Conservation (phyloP, 2,888 invertebrate genomes). For the Chironomus tentans region DNA sequence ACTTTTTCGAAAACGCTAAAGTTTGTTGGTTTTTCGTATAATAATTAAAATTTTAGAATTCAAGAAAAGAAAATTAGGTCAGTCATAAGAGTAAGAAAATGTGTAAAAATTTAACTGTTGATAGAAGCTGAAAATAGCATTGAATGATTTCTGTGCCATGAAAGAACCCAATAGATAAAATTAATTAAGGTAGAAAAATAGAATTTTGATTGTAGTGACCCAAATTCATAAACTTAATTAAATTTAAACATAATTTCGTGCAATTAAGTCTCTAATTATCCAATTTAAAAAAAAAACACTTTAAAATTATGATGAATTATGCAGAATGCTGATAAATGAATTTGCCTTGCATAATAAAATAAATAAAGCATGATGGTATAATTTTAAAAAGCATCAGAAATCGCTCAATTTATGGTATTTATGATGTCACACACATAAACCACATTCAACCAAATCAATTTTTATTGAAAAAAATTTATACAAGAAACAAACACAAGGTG, state of each 20-base stretch:
- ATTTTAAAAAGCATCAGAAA: constrained; percentile 16
- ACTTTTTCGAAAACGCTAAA: constrained; percentile 82
- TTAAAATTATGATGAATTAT: not conserved
- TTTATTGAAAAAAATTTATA: not conserved
- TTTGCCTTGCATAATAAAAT: not conserved
- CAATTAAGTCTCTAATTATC: not conserved
- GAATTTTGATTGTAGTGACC: no score
- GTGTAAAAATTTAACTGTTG: not conserved
- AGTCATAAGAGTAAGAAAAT: not conserved
- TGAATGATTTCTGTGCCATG: constrained; percentile 17
- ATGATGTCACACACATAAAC: not conserved
- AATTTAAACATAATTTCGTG: not conserved
- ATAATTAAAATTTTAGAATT: constrained; percentile 18
- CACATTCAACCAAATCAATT: not conserved
- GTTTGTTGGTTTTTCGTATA: constrained; percentile 30
- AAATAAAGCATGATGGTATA: not conserved
- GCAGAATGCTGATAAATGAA: not conserved
- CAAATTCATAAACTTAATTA: no score
- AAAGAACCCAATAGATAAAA: not conserved
- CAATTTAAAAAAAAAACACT: not conserved
- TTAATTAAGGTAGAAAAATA: not conserved
- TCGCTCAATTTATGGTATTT: not conserved
- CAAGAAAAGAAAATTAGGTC: not conserved
- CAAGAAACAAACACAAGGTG: not conserved
- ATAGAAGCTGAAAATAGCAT: not conserved